A percentile compares a stretch with the other conserved stretches of the same genome.
These are phyloP conservation scores for Stramonita haemastoma DNA, from an alignment of 2,888 invertebrate genomes.

Conservation along the genomic window DNA sequence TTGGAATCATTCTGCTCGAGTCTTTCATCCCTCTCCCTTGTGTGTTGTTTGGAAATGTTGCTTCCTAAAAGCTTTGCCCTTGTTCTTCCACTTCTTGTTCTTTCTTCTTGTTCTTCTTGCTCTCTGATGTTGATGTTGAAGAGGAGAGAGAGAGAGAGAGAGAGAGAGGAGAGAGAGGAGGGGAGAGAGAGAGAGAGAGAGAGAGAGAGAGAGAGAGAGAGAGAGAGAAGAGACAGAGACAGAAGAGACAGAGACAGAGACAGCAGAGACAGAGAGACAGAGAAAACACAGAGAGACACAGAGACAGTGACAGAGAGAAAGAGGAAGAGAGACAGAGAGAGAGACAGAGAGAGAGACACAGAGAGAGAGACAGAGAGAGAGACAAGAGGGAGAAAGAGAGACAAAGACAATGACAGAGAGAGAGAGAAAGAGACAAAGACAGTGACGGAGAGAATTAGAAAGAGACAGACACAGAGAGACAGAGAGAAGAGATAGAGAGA, in stretches of 20 bases:
- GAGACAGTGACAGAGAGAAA: conserved; percentile 33
- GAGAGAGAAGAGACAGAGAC: neutral
- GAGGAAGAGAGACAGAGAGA: conserved; percentile 14
- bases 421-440: no score
- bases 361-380: conserved; percentile 16
- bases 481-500: neutral
- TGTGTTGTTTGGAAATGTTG: conserved; percentile 25
- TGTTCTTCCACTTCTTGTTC: neutral
- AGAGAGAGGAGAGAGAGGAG: neutral
- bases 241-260: neutral
- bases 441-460: no score
- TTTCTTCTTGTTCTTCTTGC: neutral
- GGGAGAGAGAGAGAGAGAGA: neutral
- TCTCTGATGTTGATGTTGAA: neutral
- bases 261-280: no score
- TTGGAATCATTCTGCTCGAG: neutral
- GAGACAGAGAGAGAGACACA: neutral
- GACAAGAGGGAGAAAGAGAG: neutral
- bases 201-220: neutral
- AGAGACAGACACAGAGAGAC: no score
- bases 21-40: conserved; percentile 15
- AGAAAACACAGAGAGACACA: no score
- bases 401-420: no score
- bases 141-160: neutral
- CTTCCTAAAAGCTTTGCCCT: conserved; percentile 12